phyloP scores from a whole-genome alignment of 1,140 invertebrate genomes.

The Cydia splendana region DNA sequence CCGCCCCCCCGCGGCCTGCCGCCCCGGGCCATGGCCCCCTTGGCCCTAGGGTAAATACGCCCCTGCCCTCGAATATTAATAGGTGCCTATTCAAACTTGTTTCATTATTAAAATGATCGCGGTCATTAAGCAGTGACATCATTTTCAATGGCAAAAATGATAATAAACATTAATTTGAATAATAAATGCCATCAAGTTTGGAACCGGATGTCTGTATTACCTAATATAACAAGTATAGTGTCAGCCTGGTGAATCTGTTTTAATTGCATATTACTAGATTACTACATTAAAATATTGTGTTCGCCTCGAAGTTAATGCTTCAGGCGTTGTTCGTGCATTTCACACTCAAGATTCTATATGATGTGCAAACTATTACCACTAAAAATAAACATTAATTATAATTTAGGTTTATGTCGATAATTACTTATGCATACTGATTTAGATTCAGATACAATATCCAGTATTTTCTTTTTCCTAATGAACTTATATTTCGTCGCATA shows the following conservation, averaged over 20 bases:
- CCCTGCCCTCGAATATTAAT: neutral
- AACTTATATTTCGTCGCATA: too few species aligned
- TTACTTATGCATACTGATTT: too few species aligned
- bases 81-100: slow-evolving; percentile 11
- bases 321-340: too few species aligned
- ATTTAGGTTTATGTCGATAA: too few species aligned
- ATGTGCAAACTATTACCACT: too few species aligned
- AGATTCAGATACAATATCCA: too few species aligned
- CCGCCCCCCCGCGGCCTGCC: too few species aligned
- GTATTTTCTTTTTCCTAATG: too few species aligned
- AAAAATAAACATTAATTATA: too few species aligned
- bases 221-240: neutral
- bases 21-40: too few species aligned
- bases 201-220: slow-evolving; percentile 18
- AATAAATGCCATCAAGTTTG: slow-evolving; percentile 26
- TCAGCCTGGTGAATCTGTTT: neutral
- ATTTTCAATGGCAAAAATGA: slow-evolving; percentile 25
- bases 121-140: slow-evolving; percentile 10
- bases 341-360: too few species aligned
- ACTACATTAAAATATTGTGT: neutral
- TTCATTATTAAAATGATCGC: slow-evolving; percentile 21
- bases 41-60: too few species aligned
- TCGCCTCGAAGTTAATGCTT: neutral
- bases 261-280: neutral
- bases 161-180: slow-evolving; percentile 30